phyloP scores from a whole-genome alignment of 1,140 invertebrate species.

The Drusus annulatus region DNA sequence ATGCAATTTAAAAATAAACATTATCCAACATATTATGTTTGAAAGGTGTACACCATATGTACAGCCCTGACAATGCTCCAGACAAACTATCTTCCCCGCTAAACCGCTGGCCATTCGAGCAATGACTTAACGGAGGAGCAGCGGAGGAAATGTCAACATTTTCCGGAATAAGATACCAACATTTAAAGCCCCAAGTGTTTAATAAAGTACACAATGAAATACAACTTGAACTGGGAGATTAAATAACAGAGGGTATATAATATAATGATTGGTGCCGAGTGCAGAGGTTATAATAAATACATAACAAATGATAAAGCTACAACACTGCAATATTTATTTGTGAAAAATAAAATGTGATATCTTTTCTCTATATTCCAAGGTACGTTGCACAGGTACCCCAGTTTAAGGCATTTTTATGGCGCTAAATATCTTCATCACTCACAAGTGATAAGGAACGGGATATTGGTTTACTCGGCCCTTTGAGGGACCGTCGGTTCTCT shows the following conservation, averaged over 20 bases:
- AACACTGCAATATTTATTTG: conserved; percentile 54
- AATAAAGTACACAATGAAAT: conserved; percentile 16
- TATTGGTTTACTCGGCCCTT: too few relatives aligned
- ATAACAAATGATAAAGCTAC: conserved; percentile 57
- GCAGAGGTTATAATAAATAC: conserved; percentile 43
- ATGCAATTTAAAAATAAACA: conserved; percentile 14
- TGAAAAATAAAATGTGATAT: conserved; percentile 59
- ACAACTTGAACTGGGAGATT: not conserved
- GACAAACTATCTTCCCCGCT: not conserved
- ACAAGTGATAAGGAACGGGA: conserved; percentile 39
- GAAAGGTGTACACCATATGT: not conserved
- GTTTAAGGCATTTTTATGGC: conserved; percentile 58
- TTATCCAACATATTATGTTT: not conserved
- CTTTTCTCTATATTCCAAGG: conserved; percentile 57
- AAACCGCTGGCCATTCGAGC: not conserved
- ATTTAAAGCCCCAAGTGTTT: conserved; percentile 52
- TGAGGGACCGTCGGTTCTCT: too few relatives aligned
- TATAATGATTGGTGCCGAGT: conserved; percentile 32
- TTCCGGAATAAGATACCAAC: conserved; percentile 28
- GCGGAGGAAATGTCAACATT: conserved; percentile 9
- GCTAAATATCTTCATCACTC: conserved; percentile 54
- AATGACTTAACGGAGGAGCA: not conserved
- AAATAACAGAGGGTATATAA: conserved; percentile 28
- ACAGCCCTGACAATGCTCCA: not conserved
- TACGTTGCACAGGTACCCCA: conserved; percentile 58